Evolutionary conservation across 2,113 vertebrate genomes (phyloP), one percentile per base, ranked within the genome.

Genomic region (Bombycilla garrulus): DNA sequence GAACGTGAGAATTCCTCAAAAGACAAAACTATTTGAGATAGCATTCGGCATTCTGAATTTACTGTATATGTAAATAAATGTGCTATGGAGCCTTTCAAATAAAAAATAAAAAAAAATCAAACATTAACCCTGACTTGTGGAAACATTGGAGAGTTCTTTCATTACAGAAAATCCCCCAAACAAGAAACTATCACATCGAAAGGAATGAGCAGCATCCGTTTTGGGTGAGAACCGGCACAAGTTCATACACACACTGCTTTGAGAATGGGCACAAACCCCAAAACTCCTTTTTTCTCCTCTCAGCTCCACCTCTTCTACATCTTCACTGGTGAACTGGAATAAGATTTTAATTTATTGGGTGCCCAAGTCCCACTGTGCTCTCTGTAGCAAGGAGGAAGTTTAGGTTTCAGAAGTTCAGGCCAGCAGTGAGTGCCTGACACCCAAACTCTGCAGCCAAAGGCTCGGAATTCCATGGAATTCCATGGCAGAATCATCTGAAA

Each of bases 291-390:
- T 12, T 42, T 51, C 18, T 67, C 24, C 33, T 38, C 73, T 38
- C 77, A 70, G 3, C n/a, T 54, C 71, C 15, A 7, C 35, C 54
- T 13, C 33, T 40, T 48, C 20, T 10, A 1, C 40, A 12, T 9
- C 67, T 58, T 48, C 5, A 31, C 65, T 19, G 21, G 9, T 5
- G 65, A 31, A 9, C 3, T 7, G 36, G 24, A 28, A 22, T 13
- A 15, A 45, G 19, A 24, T 69, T 82, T 88, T 36, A 8, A 57
- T 89, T 0, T 0, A 0, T 0, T 5, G 35, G 38, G n/a, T 8
- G 3, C 8, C 38, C 8, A 2, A 14, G 26, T 6, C 15, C 47
- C 38, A 1, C 47, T 5, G 57, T 5, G 57, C 47, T 50, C 35
- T 21, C 54, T 42, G 31, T 29, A 64, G 76, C 20, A 16, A 67